phyloP scores from a whole-genome alignment of 2,797 vertebrate species.

The Coregonus ussuriensis region DNA sequence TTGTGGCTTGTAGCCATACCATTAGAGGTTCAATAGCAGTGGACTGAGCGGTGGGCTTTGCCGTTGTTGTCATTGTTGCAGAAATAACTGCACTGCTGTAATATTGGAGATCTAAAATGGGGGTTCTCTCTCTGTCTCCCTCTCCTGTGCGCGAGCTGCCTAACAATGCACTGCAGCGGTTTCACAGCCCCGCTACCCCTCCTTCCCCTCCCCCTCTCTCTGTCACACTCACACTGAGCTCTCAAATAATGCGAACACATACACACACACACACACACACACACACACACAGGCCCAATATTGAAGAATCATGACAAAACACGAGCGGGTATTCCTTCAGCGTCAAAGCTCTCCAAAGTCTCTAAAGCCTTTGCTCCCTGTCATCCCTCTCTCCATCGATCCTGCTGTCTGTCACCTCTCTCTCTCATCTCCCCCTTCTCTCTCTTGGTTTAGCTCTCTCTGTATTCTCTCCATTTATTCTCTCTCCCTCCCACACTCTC shows the following conservation, averaged over 20 bases:
- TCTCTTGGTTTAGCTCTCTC: neutral
- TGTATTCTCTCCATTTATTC: neutral
- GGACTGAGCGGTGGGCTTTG: conserved; percentile 44
- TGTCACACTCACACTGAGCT: conserved; percentile 41
- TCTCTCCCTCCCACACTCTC: neutral
- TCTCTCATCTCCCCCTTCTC: conserved; percentile 10
- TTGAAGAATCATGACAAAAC: conserved; percentile 49
- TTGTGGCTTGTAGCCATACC: conserved; percentile 38
- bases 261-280: conserved; percentile 13
- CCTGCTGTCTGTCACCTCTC: conserved; percentile 18
- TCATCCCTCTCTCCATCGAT: conserved; percentile 56
- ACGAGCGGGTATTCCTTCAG: conserved; percentile 63
- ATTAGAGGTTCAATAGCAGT: conserved; percentile 58
- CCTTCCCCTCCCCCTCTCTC: conserved; percentile 7
- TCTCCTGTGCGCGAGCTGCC: conserved; percentile 65
- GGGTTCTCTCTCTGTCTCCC: conserved; percentile 68
- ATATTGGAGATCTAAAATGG: conserved; percentile 74
- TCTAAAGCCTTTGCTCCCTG: conserved; percentile 46
- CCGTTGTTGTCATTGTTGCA: conserved; percentile 63
- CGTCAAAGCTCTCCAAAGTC: conserved; percentile 43
- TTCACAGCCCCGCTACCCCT: conserved; percentile 43
- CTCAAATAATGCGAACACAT: conserved; percentile 37
- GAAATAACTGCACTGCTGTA: conserved; percentile 74
- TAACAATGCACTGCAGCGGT: conserved; percentile 77
- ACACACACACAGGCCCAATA: conserved; percentile 28